phyloP scores from a whole-genome alignment of 2,113 vertebrate species.

The Microcebus tavaratra region DNA sequence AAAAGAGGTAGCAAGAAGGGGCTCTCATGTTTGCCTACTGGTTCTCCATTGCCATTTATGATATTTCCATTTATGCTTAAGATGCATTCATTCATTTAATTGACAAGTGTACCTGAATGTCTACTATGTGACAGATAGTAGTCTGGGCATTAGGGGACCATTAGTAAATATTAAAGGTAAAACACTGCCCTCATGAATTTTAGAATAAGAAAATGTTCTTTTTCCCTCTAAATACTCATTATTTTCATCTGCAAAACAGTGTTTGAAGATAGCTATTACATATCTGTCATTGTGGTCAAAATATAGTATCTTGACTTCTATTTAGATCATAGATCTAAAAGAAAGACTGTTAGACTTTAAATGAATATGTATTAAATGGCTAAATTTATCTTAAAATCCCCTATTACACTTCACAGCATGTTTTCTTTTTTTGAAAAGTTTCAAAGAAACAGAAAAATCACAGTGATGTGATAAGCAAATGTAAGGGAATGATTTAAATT shows the following conservation, averaged over 20 bases:
- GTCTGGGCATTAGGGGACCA: not conserved
- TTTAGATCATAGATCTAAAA: conserved; percentile 26
- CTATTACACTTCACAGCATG: conserved; percentile 10
- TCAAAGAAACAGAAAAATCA: conserved; percentile 40
- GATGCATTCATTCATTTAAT: not conserved
- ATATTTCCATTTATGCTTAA: not conserved
- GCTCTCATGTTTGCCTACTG: not conserved
- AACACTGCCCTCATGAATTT: conserved; percentile 7
- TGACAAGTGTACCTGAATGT: not conserved
- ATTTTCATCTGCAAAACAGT: conserved; percentile 53
- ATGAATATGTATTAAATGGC: conserved; percentile 28
- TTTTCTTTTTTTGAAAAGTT: conserved; percentile 3
- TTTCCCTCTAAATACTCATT: not conserved
- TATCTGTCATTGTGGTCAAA: conserved; percentile 51
- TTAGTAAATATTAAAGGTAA: conserved; percentile 37
- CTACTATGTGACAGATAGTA: not conserved
- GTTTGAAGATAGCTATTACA: conserved; percentile 12
- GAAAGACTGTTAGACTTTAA: conserved; percentile 43
- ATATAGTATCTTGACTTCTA: conserved; percentile 47
- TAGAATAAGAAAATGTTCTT: conserved; percentile 32
- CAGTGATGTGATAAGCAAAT: conserved; percentile 5
- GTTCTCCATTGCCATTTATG: not conserved
- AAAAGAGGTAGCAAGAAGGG: not conserved
- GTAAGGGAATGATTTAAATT: conserved; percentile 22
- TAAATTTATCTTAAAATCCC: conserved; percentile 44